Evolutionary conservation across 2,888 invertebrate species (phyloP).

Genomic region (Dusona sp.): DNA sequence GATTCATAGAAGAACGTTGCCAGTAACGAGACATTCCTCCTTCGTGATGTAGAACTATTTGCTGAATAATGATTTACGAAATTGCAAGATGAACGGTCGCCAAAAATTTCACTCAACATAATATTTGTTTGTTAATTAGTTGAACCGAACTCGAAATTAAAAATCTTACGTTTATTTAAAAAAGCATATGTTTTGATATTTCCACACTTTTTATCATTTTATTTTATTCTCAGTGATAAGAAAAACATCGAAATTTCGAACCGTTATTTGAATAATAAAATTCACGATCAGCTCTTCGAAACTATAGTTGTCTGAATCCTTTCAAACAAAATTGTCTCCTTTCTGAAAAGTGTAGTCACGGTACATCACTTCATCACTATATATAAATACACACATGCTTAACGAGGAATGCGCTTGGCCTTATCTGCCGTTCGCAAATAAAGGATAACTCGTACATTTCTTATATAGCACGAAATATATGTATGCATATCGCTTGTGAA

Average conservation of each 20-base stretch:
- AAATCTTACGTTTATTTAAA: background rate
- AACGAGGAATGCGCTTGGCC: constrained; percentile 48
- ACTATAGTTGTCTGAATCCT: background rate
- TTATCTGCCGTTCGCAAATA: constrained; percentile 66
- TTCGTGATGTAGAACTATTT: constrained; percentile 21
- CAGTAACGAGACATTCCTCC: constrained; percentile 23
- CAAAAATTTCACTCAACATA: too few species aligned
- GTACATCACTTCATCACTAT: background rate
- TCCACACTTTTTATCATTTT: background rate
- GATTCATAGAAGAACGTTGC: constrained; percentile 16
- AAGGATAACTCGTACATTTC: constrained; percentile 66
- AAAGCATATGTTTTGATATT: background rate
- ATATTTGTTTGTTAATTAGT: background rate
- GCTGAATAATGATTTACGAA: constrained; percentile 29
- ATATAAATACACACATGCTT: background rate
- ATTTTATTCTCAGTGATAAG: background rate
- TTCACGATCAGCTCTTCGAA: background rate
- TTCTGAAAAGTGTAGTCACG: background rate
- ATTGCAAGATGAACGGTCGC: background rate
- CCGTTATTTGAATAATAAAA: background rate
- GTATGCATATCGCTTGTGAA: constrained; percentile 20
- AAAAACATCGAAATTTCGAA: background rate
- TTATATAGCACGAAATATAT: background rate
- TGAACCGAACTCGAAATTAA: too few species aligned
- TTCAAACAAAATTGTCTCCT: background rate